These are phyloP conservation scores for Chrysolina americana DNA, from an alignment of 2,888 invertebrate species.

Conservation along the genomic window DNA sequence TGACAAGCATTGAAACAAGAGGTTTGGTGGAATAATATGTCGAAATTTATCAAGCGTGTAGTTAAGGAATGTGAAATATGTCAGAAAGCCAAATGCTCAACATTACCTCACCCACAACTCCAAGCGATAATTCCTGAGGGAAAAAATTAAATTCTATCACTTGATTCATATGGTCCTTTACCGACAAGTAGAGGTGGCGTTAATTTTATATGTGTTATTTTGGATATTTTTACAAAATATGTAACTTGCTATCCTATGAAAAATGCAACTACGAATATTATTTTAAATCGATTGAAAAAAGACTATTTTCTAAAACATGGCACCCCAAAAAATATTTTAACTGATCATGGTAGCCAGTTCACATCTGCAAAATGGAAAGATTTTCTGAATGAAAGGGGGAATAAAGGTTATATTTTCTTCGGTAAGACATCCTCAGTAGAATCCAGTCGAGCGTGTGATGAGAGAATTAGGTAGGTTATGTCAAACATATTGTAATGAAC, in stretches of 20 bases:
- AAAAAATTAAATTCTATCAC: not conserved
- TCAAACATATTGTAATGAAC: not conserved
- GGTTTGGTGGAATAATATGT: constrained; percentile 20
- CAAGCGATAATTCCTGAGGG: not conserved
- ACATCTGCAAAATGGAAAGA: not conserved
- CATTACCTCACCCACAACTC: not conserved
- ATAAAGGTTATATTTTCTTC: constrained; percentile 15
- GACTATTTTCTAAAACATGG: constrained; percentile 21
- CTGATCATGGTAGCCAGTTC: constrained; percentile 25
- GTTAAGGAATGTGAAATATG: not conserved
- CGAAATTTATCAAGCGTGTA: not conserved
- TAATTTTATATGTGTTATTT: constrained; percentile 12
- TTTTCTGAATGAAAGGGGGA: not conserved
- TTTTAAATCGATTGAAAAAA: not conserved
- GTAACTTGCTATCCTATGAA: constrained; percentile 1
- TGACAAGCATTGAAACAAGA: constrained; percentile 4
- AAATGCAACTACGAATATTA: not conserved
- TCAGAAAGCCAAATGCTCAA: not conserved
- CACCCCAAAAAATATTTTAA: not conserved
- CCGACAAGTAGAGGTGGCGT: constrained; percentile 1
- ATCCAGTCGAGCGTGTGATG: constrained; percentile 21
- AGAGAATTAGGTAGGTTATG: not conserved
- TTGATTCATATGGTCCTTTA: constrained; percentile 6
- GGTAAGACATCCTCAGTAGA: constrained; percentile 11
- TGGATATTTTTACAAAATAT: constrained; percentile 10